Conservation (phyloP, 2,113 vertebrate genomes). For the Calidris pygmaea region DNA sequence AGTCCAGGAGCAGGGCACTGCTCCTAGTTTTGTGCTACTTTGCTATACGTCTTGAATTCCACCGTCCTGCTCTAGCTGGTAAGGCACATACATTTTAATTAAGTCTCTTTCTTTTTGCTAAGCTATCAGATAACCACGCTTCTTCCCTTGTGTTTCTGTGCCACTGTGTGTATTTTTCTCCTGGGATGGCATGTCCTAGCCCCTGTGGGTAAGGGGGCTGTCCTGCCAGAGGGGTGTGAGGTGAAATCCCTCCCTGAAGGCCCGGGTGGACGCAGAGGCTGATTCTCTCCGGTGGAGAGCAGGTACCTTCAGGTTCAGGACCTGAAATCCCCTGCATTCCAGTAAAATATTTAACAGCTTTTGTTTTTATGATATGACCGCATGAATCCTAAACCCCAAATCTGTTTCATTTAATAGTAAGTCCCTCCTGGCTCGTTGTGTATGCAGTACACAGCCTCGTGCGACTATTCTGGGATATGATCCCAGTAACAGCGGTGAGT, state of each 20-base stretch:
- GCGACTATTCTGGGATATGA: constrained; percentile 61
- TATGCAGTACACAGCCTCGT: constrained; percentile 27
- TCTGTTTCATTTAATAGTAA: neutral
- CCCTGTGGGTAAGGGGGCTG: neutral
- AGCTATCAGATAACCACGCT: fast-evolving
- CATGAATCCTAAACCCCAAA: neutral
- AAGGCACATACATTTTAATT: neutral
- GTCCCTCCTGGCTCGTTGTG: constrained; percentile 53
- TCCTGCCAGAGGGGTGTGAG: neutral
- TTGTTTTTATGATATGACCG: neutral
- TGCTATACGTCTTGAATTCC: neutral
- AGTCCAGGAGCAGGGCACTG: too few species aligned
- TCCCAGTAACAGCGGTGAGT: constrained; percentile 70
- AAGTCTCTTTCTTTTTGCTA: neutral
- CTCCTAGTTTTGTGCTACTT: neutral
- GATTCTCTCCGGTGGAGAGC: neutral
- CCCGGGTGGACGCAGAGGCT: fast-evolving
- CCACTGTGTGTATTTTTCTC: fast-evolving
- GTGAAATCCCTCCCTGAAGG: fast-evolving
- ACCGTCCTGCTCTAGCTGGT: neutral
- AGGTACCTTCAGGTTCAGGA: neutral
- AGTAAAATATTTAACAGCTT: neutral
- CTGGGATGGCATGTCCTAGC: fast-evolving
- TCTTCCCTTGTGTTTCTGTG: fast-evolving
- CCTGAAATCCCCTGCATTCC: neutral